Base-by-base conservation (phyloP, 2,797 vertebrate species). In the Sylvia borin region DNA sequence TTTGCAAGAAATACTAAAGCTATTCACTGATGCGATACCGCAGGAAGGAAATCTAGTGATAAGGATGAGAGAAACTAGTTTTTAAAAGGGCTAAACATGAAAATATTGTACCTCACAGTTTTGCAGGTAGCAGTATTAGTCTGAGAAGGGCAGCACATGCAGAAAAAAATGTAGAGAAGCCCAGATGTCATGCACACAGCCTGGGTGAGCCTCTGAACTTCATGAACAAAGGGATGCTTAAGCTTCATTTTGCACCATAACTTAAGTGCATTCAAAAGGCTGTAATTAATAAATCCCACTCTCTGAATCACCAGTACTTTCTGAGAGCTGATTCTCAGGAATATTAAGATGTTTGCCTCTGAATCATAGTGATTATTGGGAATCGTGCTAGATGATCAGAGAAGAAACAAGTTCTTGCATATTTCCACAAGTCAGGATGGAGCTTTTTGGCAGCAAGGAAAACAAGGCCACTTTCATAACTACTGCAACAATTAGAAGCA, bases 241-340 rank as follows among this genome's bases (percentile, higher is more conserved):
- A 90, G 70, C 29, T 83, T 75, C 26, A 60, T 86, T 90, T 62
- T 76, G 68, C 34, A 88, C 57, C 40, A 11, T 29, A 80, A 78
- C 57, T 74, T 83, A 48, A 91, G 40, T 36, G 72, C 40, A 75
- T 34, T 68, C 57, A 78, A 75, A 93, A 88, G 27, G 15, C 62
- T 85, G 38, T 43, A 90, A 83, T 91, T 85, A 93, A 96, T 85
- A 93, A 93, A 91, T 93, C 82, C 55, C 48, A 55, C 27, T 92
- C 77, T 83, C 72, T 88, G 93, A 92, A 92, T 84, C 91, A 95
- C 36, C 82, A 91, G 38, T 48, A 72, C 71, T 86, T 93, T 92
- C 82, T 3, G 6, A 91, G 80, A 85, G 87, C 29, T 3, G 2
- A 66, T 81, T 96, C 95, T 93, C 75, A 90, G 75, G 43, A 74